Evolutionary conservation across 53 echinoderm and acorn worm genomes (phyloP).

Genomic region (Holothuria leucospilota): DNA sequence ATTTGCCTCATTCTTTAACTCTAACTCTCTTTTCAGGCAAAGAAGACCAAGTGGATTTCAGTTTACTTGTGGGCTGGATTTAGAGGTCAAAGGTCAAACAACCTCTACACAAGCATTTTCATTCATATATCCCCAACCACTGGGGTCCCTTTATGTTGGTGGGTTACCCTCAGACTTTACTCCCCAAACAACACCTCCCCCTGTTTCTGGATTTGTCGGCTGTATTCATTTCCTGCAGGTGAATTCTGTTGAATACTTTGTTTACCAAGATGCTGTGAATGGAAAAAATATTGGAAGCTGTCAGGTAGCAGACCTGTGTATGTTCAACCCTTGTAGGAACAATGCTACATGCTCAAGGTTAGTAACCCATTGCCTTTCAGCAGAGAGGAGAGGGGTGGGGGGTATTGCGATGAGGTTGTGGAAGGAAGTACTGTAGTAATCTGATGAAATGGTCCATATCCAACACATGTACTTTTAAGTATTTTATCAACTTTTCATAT

Average conservation of each 20-base stretch:
- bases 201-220: constrained; percentile 38
- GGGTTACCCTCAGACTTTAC: constrained; percentile 29
- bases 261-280: constrained; percentile 69
- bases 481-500: no score
- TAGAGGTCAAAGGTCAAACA: constrained; percentile 64
- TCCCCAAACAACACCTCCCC: not conserved
- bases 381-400: no score
- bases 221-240: constrained; percentile 72
- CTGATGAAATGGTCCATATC: no score
- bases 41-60: constrained; percentile 58
- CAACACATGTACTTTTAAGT: no score
- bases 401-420: no score
- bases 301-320: constrained; percentile 52
- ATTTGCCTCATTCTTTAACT: no score
- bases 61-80: constrained; percentile 50
- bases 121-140: constrained; percentile 65
- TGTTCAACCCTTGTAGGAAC: constrained; percentile 68
- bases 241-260: constrained; percentile 52
- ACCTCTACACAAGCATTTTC: constrained; percentile 54
- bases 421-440: no score
- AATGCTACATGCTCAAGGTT: constrained; percentile 67
- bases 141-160: constrained; percentile 70
- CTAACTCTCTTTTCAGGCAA: constrained; percentile 44
- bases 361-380: constrained; percentile 6
- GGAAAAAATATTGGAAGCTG: constrained; percentile 67